Conservation (phyloP, 2,797 vertebrate species). For the Corythornis leucogaster region DNA sequence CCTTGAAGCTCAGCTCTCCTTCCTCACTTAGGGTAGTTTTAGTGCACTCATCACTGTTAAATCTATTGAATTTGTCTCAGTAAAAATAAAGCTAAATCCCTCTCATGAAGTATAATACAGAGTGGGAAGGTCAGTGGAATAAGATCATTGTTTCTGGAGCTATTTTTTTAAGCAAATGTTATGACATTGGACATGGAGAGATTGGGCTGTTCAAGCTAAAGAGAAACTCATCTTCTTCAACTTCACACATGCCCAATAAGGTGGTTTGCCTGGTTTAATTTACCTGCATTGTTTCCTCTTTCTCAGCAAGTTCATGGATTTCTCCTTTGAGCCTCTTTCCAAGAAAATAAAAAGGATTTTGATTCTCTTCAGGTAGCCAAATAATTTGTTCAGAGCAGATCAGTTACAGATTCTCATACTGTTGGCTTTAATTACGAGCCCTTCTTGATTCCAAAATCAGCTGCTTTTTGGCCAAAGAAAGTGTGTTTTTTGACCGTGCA, state of each 20-base stretch:
- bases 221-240: background rate
- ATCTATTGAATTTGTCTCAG: slow-evolving; percentile 16
- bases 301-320: background rate
- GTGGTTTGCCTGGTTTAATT: background rate
- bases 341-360: background rate
- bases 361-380: slow-evolving; percentile 58
- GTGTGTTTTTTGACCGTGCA: slow-evolving; percentile 19
- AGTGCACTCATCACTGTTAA: slow-evolving; percentile 24
- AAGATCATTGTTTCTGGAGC: background rate
- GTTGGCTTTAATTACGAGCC: background rate
- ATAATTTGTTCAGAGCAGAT: slow-evolving; percentile 58
- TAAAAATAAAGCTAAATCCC: slow-evolving; percentile 44
- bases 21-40: slow-evolving; percentile 14
- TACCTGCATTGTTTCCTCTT: background rate
- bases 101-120: background rate
- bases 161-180: background rate
- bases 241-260: background rate
- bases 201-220: background rate
- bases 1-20: slow-evolving; percentile 42
- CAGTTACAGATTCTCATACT: background rate
- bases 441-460: background rate
- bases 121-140: background rate
- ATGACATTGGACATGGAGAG: too few relatives aligned
- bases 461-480: background rate
- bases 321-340: background rate